Evolutionary conservation across 37 sponge, comb jelly and placozoan genomes (phyloP).

Genomic region (Diacarnus erythraeanus): DNA sequence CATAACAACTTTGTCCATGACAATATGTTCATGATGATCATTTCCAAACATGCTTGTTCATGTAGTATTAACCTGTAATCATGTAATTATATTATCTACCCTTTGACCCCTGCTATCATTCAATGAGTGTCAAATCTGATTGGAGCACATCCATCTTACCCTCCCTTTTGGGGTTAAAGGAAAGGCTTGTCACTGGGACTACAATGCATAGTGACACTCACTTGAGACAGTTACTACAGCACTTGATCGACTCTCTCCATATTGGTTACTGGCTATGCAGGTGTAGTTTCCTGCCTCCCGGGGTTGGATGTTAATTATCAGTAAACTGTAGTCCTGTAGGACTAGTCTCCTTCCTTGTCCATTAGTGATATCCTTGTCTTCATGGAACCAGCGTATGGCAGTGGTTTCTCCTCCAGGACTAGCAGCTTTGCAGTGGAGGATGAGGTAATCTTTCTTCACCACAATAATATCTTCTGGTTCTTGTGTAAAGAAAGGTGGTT

Average conservation of each 20-base stretch:
- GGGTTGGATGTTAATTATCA: not conserved
- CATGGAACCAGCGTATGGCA: slow-evolving; percentile 2
- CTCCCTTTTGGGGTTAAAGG: no score
- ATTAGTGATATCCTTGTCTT: not conserved
- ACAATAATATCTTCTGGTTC: not conserved
- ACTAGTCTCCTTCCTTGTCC: not conserved
- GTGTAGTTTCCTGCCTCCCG: slow-evolving; percentile 19
- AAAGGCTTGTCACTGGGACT: no score
- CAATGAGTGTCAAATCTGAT: no score
- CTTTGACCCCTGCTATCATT: no score
- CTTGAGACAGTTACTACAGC: slow-evolving; percentile 15
- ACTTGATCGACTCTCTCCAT: not conserved
- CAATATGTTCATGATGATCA: no score
- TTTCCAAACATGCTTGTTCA: no score
- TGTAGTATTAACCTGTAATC: no score
- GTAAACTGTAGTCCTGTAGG: slow-evolving; percentile 5
- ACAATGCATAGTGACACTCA: no score
- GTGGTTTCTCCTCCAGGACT: slow-evolving; percentile 9
- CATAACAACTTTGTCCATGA: no score
- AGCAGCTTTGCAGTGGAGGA: slow-evolving; percentile 10
- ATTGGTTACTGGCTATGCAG: slow-evolving; percentile 27
- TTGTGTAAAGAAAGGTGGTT: slow-evolving; percentile 18
- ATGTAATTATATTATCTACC: no score
- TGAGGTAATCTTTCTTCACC: not conserved
- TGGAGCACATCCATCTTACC: no score